Base-by-base conservation (phyloP, 2,113 vertebrate species). In the Mionectes macconnelli region DNA sequence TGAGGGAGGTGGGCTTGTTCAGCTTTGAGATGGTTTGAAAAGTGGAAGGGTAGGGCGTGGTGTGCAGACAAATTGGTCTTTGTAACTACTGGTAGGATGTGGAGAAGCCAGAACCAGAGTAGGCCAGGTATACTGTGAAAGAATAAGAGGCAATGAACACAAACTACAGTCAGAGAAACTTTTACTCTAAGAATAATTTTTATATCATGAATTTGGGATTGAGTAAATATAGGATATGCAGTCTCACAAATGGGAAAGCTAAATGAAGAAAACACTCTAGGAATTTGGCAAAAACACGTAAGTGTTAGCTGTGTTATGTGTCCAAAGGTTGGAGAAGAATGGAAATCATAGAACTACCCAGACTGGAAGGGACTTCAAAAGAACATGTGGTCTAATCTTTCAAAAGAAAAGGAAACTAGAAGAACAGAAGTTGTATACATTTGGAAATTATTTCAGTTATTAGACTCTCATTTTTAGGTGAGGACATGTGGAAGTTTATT, bases 401-500 rank as follows among this genome's bases (percentile, higher is more conserved):
- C 0, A 0, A 20, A 24, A 47, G 39, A 64, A 83, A 42, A 20
- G 10, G 28, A 45, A 78, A n/a, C 12, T 22, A 24, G 20, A n/a
- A 37, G 4, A 89, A 31, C 21, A 68, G 33, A 76, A 80, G 19
- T 50, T 2, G 0, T 40, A 42, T 30, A 27, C 1, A 4, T 77
- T 87, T 37, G 31, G 40, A 94, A 84, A 69, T 73, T 24, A 33
- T 84, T 91, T 94, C 27, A 33, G 27, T 15, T 47, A 52, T 35
- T 77, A 84, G 55, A 7, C 8, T 39, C 10, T 60, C 8, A 64
- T 66, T 83, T 91, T 77, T 52, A 35, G 4, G 12, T 64, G 50
- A 60, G 31, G 22, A 35, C 14, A 21, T 27, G 8, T 0, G 0
- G 19, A 73, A 62, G 7, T 24, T 70, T 55, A 47, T 90, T 87